Conservation (phyloP, 35 echinoderm and acorn worm species). For the Lytechinus variegatus region DNA sequence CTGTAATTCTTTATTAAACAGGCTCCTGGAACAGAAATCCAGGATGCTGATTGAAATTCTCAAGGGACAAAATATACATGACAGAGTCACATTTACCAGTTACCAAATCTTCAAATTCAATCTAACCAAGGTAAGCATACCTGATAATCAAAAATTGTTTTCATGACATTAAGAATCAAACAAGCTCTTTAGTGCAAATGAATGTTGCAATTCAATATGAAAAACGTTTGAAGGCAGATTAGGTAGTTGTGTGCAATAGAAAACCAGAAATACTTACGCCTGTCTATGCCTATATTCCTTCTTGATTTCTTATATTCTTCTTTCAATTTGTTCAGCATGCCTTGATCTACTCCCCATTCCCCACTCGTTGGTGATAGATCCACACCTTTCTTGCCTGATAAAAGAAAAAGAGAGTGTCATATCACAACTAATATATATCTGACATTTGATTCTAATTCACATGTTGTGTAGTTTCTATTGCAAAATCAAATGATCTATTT, state of each 20-base stretch:
- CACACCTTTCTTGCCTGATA: conserved; percentile 55
- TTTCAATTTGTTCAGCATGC: conserved; percentile 94
- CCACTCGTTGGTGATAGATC: conserved; percentile 90
- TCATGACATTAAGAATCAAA: background rate
- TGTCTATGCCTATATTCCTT: conserved; percentile 83
- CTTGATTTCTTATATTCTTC: conserved; percentile 99
- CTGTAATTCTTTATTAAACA: too few species aligned
- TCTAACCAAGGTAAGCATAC: too few species aligned
- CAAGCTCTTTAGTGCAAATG: background rate
- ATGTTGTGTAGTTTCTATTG: too few species aligned
- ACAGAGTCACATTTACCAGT: too few species aligned
- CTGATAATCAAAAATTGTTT: too few species aligned
- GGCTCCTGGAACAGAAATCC: too few species aligned
- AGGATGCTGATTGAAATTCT: too few species aligned
- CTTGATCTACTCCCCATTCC: conserved; percentile 95
- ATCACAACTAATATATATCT: background rate
- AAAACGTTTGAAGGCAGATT: background rate
- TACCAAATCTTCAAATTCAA: too few species aligned
- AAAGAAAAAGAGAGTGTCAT: background rate
- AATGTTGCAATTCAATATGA: background rate
- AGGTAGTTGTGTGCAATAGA: background rate
- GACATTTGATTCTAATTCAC: too few species aligned
- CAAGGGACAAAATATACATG: too few species aligned
- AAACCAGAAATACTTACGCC: conserved; percentile 72
- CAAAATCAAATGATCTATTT: too few species aligned